Base-by-base conservation (phyloP, 2,888 invertebrate genomes). In the Criorhina ranunculi region DNA sequence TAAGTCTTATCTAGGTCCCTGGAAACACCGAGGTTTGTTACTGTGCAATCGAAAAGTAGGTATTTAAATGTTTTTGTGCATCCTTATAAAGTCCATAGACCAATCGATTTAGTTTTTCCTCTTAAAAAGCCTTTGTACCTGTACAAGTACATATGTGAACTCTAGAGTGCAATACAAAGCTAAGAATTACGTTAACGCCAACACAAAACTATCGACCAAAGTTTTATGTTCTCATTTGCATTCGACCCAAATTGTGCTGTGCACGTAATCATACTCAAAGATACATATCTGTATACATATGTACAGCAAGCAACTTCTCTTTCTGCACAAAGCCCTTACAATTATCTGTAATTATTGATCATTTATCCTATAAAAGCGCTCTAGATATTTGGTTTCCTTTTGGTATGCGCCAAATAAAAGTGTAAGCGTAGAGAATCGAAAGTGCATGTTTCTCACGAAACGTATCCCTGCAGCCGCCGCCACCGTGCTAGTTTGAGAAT, bases 371-470 rank as follows among this genome's bases (percentile, higher is more conserved):
- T 15, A 37, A 49, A 51, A 64, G 11, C 15, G 17, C n/a, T 31
- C 15, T 17, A n/a, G 24, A 33, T n/a, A 42, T 55, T 67, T 19
- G n/a, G 40, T 40, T 51, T 66, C 66, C 15, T 51, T 51, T 19
- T 66, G 12, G 15, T 37, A 40, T 53, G 12, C 15, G 15, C 19
- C 17, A 31, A 60, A 11, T 15, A 31, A 8, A 31, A 24, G 11
- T 44, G 44, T 31, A 6, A n/a, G 11, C 35, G 37, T 9, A 2
- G 29, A 29, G 19, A 12, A 69, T 7, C 40, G 55, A 69, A 69
- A 69, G 67, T 69, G 67, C 42, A 69, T 55, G 35, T 24, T 29
- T 64, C 8, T 19, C 15, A 55, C 42, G 5, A 35, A 11, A 12
- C 12, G 15, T 24, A 33, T 60, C 1, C 19, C 62, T 12, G 5